Percentiles rank a stretch among this genome's conserved stretches.
Evolutionary conservation across 2,113 vertebrate species (phyloP).

Genomic region (Delphinus delphis): DNA sequence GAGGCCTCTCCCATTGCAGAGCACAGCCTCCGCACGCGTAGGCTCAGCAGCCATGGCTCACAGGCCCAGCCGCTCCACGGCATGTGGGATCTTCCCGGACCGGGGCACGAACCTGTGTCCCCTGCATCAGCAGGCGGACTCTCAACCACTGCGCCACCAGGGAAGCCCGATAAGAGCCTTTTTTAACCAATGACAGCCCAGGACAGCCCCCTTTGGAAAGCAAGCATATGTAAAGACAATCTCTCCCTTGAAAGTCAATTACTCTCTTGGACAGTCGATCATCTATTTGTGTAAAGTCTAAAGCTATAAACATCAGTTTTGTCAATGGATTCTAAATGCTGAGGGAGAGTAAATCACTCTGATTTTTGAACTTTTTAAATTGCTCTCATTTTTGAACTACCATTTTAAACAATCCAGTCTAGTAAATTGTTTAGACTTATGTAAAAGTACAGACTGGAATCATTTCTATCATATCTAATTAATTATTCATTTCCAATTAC

Average conservation of each 20-base stretch:
- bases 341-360: constrained; percentile 22
- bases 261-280: constrained; percentile 4
- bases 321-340: constrained; percentile 9
- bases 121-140: no score
- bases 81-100: no score
- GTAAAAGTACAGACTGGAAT: neutral
- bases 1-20: no score
- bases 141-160: no score
- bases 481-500: constrained; percentile 44
- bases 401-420: neutral
- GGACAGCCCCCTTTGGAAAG: neutral
- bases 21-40: no score
- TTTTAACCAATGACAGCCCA: neutral
- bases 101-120: no score
- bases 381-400: neutral
- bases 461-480: neutral
- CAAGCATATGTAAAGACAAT: constrained; percentile 33
- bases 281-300: neutral
- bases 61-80: no score
- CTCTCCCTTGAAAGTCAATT: neutral
- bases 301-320: constrained; percentile 15
- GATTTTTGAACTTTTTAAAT: constrained; percentile 45
- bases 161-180: neutral
- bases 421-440: constrained; percentile 2
- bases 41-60: no score